Base-by-base conservation (phyloP, 2,888 invertebrate genomes). In the Temnothorax unifasciatus region DNA sequence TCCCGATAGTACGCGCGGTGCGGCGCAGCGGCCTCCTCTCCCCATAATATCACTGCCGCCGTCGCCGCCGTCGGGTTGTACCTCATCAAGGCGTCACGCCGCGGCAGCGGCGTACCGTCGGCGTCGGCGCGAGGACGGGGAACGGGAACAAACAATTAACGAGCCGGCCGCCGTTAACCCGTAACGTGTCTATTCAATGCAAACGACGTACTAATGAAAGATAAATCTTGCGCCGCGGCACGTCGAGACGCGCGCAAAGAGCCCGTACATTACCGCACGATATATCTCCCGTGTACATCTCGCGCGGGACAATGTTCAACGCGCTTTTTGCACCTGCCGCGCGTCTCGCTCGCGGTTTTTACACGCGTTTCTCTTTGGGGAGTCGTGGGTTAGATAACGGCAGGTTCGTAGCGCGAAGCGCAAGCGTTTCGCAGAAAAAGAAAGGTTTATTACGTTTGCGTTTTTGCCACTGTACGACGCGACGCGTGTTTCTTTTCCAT, bases 61-160 rank as follows among this genome's bases (percentile, higher is more conserved):
- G 77, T 57, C 69, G 89, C 87, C 87, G 83, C 84, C 83, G 74
- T 57, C 73, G 82, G 87, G 82, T 89, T 85, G 90, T 90, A 88
- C 84, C 90, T 88, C 91, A 91, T 92, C 91, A 90, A 92, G 90
- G 86, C 89, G 90, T 91, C 90, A 91, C 82, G 86, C 86, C 82
- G 77, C 79, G 82, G 75, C 74, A 81, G 75, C 84, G 79, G 79
- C 76, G 75, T 41, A 64, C 21, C 21, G 38, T 34, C n/a, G 66
- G 86, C 75, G 86, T 34, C n/a, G 66, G 21, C 75, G 61, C 76
- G 83, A 82, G 81, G 86, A 87, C 87, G 83, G 88, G 81, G 85
- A 87, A 88, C 87, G 90, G 90, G 90, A 92, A 92, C 91, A 90
- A 94, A 93, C 93, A 93, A 94, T 94, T 93, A 94, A 92, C 91